These are phyloP conservation scores for Philopedon plagiatum DNA, from an alignment of 2,888 invertebrate species.

Conservation along the genomic window DNA sequence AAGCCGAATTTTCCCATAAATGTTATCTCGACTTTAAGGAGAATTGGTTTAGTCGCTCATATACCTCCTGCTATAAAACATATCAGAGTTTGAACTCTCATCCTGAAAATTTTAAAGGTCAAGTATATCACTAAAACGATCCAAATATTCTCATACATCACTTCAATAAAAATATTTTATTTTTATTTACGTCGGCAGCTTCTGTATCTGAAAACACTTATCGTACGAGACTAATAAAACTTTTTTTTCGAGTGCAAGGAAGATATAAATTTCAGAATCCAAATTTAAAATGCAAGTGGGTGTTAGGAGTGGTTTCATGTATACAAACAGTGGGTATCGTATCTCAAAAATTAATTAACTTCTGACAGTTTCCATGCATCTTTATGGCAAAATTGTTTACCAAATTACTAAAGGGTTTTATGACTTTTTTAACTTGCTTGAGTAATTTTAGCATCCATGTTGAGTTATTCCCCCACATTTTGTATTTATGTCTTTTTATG, in stretches of 20 bases:
- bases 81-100: too few relatives aligned
- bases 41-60: too few relatives aligned
- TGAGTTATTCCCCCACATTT: neutral
- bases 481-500: constrained; percentile 7
- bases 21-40: too few relatives aligned
- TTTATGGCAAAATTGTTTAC: constrained; percentile 38
- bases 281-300: constrained; percentile 35
- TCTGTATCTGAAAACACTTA: constrained; percentile 20
- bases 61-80: too few relatives aligned
- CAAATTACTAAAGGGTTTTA: constrained; percentile 20
- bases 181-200: neutral
- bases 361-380: constrained; percentile 51
- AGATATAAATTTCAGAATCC: constrained; percentile 22
- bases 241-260: constrained; percentile 19
- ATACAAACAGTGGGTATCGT: constrained; percentile 47
- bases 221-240: constrained; percentile 22
- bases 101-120: too few relatives aligned
- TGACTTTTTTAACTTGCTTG: neutral
- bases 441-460: constrained; percentile 1
- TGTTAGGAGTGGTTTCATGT: constrained; percentile 40
- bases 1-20: too few relatives aligned
- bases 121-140: too few relatives aligned
- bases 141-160: neutral
- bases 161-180: neutral
- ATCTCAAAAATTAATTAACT: constrained; percentile 53